Conservation (phyloP, 2,797 vertebrate species). For the Sandelia bainsii region DNA sequence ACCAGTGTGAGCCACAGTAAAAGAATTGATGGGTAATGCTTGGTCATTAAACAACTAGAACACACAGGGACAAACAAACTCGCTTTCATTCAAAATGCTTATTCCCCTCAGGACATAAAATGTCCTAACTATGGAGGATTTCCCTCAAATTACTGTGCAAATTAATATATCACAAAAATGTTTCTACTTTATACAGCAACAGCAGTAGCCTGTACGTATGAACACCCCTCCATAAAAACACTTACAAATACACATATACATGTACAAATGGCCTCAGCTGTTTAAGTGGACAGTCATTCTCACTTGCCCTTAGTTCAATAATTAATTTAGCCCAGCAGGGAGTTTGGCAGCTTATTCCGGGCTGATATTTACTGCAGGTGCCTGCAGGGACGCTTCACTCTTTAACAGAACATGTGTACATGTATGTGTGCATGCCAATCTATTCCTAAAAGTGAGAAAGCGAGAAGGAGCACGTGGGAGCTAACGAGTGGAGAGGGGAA, state of each 20-base stretch:
- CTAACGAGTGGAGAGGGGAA: constrained; percentile 29
- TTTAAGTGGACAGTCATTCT: constrained; percentile 35
- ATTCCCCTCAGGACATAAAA: constrained; percentile 8
- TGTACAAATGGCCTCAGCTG: constrained; percentile 41
- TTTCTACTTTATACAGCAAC: not conserved
- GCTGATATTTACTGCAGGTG: constrained; percentile 48
- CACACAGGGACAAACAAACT: constrained; percentile 15
- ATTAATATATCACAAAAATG: not conserved
- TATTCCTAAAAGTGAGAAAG: constrained; percentile 7
- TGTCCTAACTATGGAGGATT: constrained; percentile 6
- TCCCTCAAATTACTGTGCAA: constrained; percentile 8
- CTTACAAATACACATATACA: not conserved
- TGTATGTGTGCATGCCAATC: constrained; percentile 18
- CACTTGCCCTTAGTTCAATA: constrained; percentile 58
- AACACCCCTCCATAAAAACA: not conserved
- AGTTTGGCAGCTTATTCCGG: constrained; percentile 42
- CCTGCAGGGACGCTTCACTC: constrained; percentile 35
- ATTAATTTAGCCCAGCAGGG: constrained; percentile 57
- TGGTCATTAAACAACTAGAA: constrained; percentile 40
- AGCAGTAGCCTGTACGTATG: constrained; percentile 10
- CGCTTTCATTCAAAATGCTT: constrained; percentile 10
- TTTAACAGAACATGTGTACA: constrained; percentile 8
- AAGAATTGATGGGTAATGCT: constrained; percentile 18
- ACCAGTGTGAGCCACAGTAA: constrained; percentile 8
- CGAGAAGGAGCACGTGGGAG: not conserved